These are phyloP conservation scores for Trichechus manatus DNA, from an alignment of 2,113 vertebrate species.

Conservation along the genomic window DNA sequence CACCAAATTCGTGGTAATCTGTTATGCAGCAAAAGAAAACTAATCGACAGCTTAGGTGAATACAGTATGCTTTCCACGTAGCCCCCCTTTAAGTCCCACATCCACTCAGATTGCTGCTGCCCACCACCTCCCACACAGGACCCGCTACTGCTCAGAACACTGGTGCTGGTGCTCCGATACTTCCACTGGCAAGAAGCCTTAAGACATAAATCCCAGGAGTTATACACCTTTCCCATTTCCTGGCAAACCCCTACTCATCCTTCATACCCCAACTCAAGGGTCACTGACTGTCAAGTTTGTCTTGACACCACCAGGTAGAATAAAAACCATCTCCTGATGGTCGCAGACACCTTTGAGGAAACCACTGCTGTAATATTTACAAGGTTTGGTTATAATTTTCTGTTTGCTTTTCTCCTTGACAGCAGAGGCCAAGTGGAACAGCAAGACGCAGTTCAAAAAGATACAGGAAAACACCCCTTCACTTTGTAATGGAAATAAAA, in stretches of 20 bases:
- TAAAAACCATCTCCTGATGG: background rate
- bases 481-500: accelerated
- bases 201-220: background rate
- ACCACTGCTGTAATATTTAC: background rate
- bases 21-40: background rate
- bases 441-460: background rate
- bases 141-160: background rate
- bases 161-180: accelerated
- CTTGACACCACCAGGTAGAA: background rate
- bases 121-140: accelerated
- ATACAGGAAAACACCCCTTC: background rate
- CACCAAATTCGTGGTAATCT: background rate
- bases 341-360: background rate
- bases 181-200: background rate
- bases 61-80: background rate
- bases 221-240: background rate
- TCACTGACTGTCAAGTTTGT: background rate
- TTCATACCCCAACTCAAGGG: background rate
- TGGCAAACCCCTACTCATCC: background rate
- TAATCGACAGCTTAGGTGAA: background rate
- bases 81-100: background rate
- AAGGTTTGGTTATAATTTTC: background rate
- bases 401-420: background rate
- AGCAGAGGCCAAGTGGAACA: background rate
- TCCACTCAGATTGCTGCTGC: background rate